Conservation (phyloP, 2,113 vertebrate species). For the Rhynchomys soricoides region DNA sequence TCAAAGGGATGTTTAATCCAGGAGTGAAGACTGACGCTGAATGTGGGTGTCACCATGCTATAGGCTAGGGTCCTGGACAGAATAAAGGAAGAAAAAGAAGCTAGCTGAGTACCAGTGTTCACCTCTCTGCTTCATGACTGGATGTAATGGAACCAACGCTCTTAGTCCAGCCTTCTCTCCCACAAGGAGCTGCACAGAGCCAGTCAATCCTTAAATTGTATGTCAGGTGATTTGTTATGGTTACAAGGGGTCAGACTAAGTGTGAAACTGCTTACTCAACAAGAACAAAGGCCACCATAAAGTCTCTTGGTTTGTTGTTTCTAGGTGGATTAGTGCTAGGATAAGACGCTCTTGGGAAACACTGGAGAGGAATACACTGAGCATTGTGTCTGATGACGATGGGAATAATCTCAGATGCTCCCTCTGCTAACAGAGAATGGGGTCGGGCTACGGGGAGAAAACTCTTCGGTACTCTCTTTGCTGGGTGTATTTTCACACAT, state of each 20-base stretch:
- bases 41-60: neutral
- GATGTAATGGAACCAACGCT: neutral
- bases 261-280: neutral
- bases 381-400: neutral
- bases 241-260: neutral
- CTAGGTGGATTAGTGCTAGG: no score
- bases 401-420: neutral
- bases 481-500: neutral
- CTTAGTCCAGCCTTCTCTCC: neutral
- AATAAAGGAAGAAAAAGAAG: neutral
- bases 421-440: neutral
- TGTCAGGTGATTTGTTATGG: neutral
- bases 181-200: neutral
- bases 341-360: neutral
- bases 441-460: neutral
- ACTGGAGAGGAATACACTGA: rapidly evolving
- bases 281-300: neutral
- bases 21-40: neutral
- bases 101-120: neutral
- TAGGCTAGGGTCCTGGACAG: neutral
- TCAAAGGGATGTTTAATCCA: neutral
- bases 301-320: neutral
- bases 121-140: neutral
- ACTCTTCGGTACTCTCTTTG: neutral
- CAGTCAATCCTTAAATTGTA: neutral